These are phyloP conservation scores for Micrastur ruficollis DNA, from an alignment of 2,797 vertebrate species.

Conservation along the genomic window DNA sequence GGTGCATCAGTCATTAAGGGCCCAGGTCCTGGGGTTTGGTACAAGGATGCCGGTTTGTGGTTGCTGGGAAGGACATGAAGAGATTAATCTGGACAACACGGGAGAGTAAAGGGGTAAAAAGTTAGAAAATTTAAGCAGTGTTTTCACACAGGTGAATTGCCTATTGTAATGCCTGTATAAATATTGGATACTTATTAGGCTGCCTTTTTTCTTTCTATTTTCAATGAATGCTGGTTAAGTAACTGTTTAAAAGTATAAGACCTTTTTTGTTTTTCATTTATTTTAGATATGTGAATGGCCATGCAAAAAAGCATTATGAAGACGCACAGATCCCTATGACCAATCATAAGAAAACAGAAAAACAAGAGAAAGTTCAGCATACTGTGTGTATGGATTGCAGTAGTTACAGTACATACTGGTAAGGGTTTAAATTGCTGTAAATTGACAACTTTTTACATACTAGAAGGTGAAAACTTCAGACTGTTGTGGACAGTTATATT, in stretches of 20 bases:
- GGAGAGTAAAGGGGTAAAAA: background rate
- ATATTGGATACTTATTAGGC: background rate
- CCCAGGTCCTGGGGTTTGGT: background rate
- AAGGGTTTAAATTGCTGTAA: conserved; percentile 36
- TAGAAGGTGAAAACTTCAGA: background rate
- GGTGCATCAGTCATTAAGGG: background rate
- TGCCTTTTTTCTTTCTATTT: background rate
- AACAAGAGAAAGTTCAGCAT: conserved; percentile 86
- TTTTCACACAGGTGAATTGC: background rate
- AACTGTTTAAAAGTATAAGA: background rate
- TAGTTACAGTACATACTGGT: conserved; percentile 97
- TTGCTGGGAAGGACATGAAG: background rate
- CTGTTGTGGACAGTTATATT: background rate
- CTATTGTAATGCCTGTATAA: background rate
- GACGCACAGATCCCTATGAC: conserved; percentile 82
- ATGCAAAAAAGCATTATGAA: conserved; percentile 98
- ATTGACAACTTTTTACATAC: background rate
- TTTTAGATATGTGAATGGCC: conserved; percentile 94
- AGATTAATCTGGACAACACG: background rate
- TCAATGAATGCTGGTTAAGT: background rate
- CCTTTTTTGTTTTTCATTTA: background rate
- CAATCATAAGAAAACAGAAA: conserved; percentile 87
- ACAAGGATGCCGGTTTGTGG: background rate
- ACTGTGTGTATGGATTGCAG: conserved; percentile 98
- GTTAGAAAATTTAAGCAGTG: background rate